Percentiles rank a stretch among this genome's conserved stretches.
Conservation (phyloP, 2,797 vertebrate species). For the Leontocebus nigricollis region DNA sequence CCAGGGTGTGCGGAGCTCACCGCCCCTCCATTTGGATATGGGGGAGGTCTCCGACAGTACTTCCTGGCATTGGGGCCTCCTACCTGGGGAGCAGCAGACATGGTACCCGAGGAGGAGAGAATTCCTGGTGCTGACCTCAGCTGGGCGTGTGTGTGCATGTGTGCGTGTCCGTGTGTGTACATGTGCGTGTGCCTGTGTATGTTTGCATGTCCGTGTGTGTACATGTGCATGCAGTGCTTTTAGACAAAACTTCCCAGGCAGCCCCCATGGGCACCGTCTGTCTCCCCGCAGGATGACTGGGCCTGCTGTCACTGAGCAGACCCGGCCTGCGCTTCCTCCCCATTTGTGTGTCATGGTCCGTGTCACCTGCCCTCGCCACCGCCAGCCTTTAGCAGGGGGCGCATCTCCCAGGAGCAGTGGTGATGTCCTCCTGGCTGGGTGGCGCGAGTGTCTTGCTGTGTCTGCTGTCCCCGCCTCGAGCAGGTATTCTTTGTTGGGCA, state of each 20-base stretch:
- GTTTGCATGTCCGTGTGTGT: accelerated
- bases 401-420: background rate
- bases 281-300: accelerated
- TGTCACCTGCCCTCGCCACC: accelerated
- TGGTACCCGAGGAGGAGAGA: background rate
- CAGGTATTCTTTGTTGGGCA: background rate
- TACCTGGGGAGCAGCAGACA: background rate
- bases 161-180: accelerated
- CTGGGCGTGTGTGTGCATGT: accelerated
- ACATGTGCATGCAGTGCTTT: accelerated
- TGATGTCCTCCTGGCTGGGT: background rate
- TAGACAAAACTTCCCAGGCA: accelerated
- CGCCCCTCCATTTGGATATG: background rate
- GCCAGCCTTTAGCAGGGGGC: background rate
- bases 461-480: too few relatives aligned
- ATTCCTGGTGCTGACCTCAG: accelerated
- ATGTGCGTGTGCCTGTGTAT: too few relatives aligned
- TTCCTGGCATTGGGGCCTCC: background rate
- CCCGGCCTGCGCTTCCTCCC: too few relatives aligned
- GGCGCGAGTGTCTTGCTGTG: too few relatives aligned
- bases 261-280: accelerated
- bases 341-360: accelerated
- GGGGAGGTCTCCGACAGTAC: background rate
- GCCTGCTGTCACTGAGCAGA: background rate
- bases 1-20: background rate